Conservation (phyloP, 2,797 vertebrate genomes). For the Sibirionetta formosa region DNA sequence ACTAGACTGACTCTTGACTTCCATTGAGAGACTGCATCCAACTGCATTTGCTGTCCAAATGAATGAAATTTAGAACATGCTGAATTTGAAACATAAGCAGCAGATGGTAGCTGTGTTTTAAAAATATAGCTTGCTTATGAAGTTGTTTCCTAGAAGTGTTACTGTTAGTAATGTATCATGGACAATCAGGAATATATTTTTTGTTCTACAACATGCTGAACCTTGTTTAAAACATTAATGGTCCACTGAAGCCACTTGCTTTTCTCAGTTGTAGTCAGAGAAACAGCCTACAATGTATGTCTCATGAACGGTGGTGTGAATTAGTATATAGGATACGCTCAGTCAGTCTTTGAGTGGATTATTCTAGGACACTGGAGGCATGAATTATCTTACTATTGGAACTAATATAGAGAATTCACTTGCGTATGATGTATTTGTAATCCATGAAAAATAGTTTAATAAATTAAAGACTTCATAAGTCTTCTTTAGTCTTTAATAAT, state of each 20-base stretch:
- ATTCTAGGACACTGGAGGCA: neutral
- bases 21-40: neutral
- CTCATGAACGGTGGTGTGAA: neutral
- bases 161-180: neutral
- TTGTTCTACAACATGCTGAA: neutral
- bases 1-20: neutral
- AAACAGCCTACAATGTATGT: neutral
- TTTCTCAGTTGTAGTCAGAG: neutral
- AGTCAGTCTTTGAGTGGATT: neutral
- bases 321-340: neutral
- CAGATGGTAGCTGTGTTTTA: neutral
- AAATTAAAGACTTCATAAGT: slow-evolving; percentile 56
- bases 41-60: neutral
- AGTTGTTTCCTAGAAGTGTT: neutral
- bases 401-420: neutral
- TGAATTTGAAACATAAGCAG: neutral
- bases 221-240: neutral
- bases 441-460: slow-evolving; percentile 62
- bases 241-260: neutral
- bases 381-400: neutral
- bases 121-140: neutral
- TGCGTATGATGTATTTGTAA: slow-evolving; percentile 41
- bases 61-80: neutral
- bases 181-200: neutral
- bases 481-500: slow-evolving; percentile 67